Evolutionary conservation across 2,113 vertebrate genomes (phyloP).

Genomic region (Mormyrus iriodes): DNA sequence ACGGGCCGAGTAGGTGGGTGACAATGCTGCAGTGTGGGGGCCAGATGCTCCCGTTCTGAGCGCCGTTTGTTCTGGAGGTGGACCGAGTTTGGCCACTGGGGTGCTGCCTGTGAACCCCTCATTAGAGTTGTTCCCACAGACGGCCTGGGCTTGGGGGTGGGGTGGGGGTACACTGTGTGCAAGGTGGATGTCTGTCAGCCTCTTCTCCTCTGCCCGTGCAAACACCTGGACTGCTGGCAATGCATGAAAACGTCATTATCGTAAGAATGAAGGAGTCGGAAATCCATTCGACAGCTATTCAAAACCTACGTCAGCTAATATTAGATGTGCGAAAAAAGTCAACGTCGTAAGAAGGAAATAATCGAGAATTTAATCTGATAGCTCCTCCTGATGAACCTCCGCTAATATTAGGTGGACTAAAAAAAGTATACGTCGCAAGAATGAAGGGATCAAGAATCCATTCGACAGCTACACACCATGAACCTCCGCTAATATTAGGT

Average conservation of each 20-base stretch:
- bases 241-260: neutral
- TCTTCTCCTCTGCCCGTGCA: neutral
- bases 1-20: slow-evolving; percentile 16
- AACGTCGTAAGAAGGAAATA: neutral
- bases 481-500: neutral
- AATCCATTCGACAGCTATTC: neutral
- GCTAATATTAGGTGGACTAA: neutral
- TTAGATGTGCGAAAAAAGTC: neutral
- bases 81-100: slow-evolving; percentile 32
- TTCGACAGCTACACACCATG: neutral
- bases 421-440: neutral
- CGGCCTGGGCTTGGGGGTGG: neutral
- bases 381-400: neutral
- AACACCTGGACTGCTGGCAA: neutral
- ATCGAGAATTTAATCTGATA: neutral
- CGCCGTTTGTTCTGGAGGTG: neutral
- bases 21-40: neutral
- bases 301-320: neutral
- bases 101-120: slow-evolving; percentile 60
- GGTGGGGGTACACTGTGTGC: neutral
- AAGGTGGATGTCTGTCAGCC: neutral
- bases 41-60: slow-evolving; percentile 8
- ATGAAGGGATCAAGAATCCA: neutral
- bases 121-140: slow-evolving; percentile 52
- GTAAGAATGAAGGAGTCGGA: neutral